Evolutionary conservation across 2,797 vertebrate species (phyloP), one percentile per base, ranked within the genome.

Genomic region (Myotis findleyi): DNA sequence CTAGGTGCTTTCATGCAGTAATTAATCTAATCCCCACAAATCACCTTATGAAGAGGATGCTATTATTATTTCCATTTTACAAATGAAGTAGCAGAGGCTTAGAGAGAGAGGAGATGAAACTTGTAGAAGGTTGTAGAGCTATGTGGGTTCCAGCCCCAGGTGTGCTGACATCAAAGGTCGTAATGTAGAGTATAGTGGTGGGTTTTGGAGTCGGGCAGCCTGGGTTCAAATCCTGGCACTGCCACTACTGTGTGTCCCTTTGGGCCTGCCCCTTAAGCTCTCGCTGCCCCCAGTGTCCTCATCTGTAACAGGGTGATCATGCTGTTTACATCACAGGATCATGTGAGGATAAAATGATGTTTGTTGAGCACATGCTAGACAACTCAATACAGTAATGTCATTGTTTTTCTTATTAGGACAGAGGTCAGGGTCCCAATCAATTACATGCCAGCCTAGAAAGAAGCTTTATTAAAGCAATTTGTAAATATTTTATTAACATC

Each of bases 401-500:
- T 38, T 81, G 14, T 87, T 69, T 87, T 83, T 69, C 30, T 69
- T 75, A 38, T 86, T 49, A 81, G 71, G 82, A 30, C 25, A 62
- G 49, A 76, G 33, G 41, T 75, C 49, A 55, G 36, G 51, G 17
- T 87, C 2, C 20, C 21, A 73, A 49, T 55, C 27, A 73, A n/a
- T 89, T 76, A 89, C 7, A 66, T 84, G 71, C 51, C 11, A 18
- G 8, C 16, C 75, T 27, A 84, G 47, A 66, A 79, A 57, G 84
- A 92, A 95, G 33, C 6, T 75, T 83, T 20, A 38, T 3, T 87
- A 57, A 73, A 62, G 92, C 68, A 44, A 72, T 47, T 38, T 77
- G 57, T 76, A 92, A 94, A 57, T 49, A 44, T 69, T 88, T 89
- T 82, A 73, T 80, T 83, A 92, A 41, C 59, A 83, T 71, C 51